A percentile compares a stretch with the other conserved stretches of the same genome.
These are phyloP conservation scores for Anguilla obscura DNA, from an alignment of 2,797 vertebrate genomes.

Conservation along the genomic window DNA sequence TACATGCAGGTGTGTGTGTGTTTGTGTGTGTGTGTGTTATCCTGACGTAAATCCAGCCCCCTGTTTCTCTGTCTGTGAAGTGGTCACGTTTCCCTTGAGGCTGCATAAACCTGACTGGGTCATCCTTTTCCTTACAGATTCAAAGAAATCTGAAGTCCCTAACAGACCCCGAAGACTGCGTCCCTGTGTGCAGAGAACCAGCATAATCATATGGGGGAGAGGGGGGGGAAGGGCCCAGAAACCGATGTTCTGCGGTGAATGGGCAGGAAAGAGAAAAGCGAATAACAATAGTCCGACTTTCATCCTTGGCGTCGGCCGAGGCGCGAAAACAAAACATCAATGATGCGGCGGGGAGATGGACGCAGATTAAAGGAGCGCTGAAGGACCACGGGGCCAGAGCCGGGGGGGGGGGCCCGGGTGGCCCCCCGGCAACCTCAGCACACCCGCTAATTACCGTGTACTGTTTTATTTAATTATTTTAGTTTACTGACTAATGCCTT, in stretches of 20 bases:
- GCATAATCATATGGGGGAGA: slow-evolving; percentile 26
- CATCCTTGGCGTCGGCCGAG: slow-evolving; percentile 47
- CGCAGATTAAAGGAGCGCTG: slow-evolving; percentile 50
- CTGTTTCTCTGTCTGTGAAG: slow-evolving; percentile 11
- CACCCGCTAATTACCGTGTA: slow-evolving; percentile 47
- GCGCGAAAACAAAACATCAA: slow-evolving; percentile 43
- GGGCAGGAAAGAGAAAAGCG: background rate
- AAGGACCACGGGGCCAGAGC: slow-evolving; percentile 23
- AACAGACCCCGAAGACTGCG: slow-evolving; percentile 55
- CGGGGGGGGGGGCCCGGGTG: background rate
- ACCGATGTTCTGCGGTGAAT: slow-evolving; percentile 23
- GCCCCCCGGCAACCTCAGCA: background rate
- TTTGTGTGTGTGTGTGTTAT: background rate
- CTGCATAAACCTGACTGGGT: background rate
- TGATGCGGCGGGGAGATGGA: slow-evolving; percentile 22
- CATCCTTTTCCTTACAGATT: slow-evolving; percentile 60
- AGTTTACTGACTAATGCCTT: slow-evolving; percentile 46
- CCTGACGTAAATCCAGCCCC: slow-evolving; percentile 33
- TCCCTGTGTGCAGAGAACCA: slow-evolving; percentile 42
- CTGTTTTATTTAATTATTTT: slow-evolving; percentile 35
- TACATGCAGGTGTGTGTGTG: background rate
- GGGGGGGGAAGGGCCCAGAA: slow-evolving; percentile 36
- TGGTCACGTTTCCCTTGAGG: background rate
- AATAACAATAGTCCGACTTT: slow-evolving; percentile 46
- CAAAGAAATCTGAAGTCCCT: slow-evolving; percentile 67